Evolutionary conservation across 1,140 invertebrate species (phyloP), one percentile per base, ranked within the genome.

Genomic region (Papilio aristodemus): DNA sequence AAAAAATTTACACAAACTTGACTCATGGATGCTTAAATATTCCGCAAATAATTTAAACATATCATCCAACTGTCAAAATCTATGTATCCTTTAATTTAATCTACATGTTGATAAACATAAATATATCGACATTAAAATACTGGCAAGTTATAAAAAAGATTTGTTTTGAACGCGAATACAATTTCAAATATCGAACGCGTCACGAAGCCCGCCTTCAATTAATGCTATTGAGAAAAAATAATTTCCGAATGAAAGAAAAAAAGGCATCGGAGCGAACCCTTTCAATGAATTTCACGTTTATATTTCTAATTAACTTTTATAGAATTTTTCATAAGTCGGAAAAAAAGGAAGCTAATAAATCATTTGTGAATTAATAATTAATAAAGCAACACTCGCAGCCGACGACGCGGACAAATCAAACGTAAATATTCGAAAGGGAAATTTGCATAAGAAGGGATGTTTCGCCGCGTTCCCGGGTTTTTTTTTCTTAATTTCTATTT

Each of bases 341-440:
- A 74, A 66, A 67, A 69, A 71, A 67, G 25, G 25, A 76, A 74
- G 73, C 64, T 82, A 80, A 86, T 85, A 86, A 88, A 88, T 88
- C 84, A 84, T 78, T 81, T 75, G 76, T 72, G 81, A 88, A 88
- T 86, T 86, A 86, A 88, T 85, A 86, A 86, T 85, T 85, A 84
- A 86, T 86, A 80, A 70, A 68, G 74, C 38, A 72, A 77, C 77
- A 79, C 60, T 71, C 73, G 64, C 63, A 50, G 19, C 71, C 73
- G 83, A 78, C 78, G 77, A 75, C 19, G 37, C 73, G 79, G 69
- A 73, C 70, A 76, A 83, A 86, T 86, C 83, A 82, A 82, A 84
- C 74, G 81, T 80, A 80, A 85, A 80, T 79, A 81, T 83, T 79
- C 73, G 73, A 75, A 75, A 71, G 69, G 70, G 59, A 66, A 74